Evolutionary conservation across 2,797 vertebrate genomes (phyloP).

Genomic region (Thaleichthys pacificus): DNA sequence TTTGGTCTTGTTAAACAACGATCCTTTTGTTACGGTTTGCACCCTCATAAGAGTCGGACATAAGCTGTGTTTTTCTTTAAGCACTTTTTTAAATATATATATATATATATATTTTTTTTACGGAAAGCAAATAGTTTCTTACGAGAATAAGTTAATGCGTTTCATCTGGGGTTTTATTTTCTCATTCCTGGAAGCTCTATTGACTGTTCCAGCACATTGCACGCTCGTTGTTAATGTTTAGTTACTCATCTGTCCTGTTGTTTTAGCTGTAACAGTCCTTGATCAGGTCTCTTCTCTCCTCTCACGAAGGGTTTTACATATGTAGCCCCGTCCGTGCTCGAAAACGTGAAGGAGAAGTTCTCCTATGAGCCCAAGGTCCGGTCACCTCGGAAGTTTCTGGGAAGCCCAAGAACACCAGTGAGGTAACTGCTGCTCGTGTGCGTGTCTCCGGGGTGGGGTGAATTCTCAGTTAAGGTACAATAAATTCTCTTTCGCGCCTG

Average conservation of each 20-base stretch:
- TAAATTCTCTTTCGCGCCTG: background rate
- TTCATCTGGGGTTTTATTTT: constrained; percentile 62
- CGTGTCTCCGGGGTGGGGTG: constrained; percentile 7
- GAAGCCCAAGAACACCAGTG: constrained; percentile 93
- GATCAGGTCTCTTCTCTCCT: constrained; percentile 41
- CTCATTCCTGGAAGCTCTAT: constrained; percentile 66
- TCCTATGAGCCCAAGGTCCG: constrained; percentile 95
- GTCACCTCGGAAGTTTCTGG: constrained; percentile 93
- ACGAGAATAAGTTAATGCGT: constrained; percentile 66
- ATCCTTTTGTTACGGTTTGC: background rate
- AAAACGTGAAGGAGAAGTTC: constrained; percentile 96
- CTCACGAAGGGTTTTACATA: constrained; percentile 90
- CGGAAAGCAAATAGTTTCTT: constrained; percentile 42
- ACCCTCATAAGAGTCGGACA: background rate
- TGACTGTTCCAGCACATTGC: constrained; percentile 64
- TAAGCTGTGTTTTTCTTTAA: constrained; percentile 27
- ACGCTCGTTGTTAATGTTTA: constrained; percentile 57
- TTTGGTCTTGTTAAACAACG: background rate
- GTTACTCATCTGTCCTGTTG: constrained; percentile 66
- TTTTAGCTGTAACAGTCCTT: constrained; percentile 57
- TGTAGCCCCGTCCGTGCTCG: constrained; percentile 95
- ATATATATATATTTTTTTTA: constrained; percentile 34
- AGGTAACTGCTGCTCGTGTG: constrained; percentile 75
- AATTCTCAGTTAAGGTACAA: too few species aligned
- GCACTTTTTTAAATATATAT: constrained; percentile 26